Evolutionary conservation across 2,888 invertebrate genomes (phyloP), one percentile per base, ranked within the genome.

Genomic region (Agonopterix heracliana): DNA sequence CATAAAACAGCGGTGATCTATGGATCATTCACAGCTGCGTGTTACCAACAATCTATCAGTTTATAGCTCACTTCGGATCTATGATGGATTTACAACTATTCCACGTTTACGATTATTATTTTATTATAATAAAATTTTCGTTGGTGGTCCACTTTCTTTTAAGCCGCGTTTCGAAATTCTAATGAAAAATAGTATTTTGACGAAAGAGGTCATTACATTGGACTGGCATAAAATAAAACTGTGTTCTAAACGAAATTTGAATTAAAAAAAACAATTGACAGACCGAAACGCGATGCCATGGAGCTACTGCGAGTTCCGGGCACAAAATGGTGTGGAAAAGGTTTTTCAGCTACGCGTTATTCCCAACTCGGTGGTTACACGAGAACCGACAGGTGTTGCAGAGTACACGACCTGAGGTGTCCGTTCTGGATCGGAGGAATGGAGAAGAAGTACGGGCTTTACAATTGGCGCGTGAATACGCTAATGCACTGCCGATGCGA

Each of bases 271-370:
- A 60, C 55, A 51, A 46, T 69, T 63, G 61, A 69, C 78, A 86
- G 87, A 80, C 69, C 74, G 59, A 85, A 85, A 60, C 80, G 89
- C 17, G 83, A 85, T 54, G 77, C 83, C 0, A 82, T 80, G 73
- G 94, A 95, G 72, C 81, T 95, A 61, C 90, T 96, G 50, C 92
- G 95, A 55, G 93, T 96, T 44, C 97, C 97, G 0, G 97, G 97
- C 45, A 97, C 97, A 0, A 94, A 95, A 73, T 98, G 97, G 97
- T 98, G 98, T 79, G 98, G 98, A 17, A 94, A 94, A 63, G 97
- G 97, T 1, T 93, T 93, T 70, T 91, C 93, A 0, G 96, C 97
- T 4, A 90, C 92, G 41, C 92, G 93, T 57, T 95, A 95, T 76
- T 94, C 94, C 48, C 93, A 96, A 62, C 90, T 97, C 43, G 97